Conservation (phyloP, 2,113 vertebrate species). For the Athene cunicularia region DNA sequence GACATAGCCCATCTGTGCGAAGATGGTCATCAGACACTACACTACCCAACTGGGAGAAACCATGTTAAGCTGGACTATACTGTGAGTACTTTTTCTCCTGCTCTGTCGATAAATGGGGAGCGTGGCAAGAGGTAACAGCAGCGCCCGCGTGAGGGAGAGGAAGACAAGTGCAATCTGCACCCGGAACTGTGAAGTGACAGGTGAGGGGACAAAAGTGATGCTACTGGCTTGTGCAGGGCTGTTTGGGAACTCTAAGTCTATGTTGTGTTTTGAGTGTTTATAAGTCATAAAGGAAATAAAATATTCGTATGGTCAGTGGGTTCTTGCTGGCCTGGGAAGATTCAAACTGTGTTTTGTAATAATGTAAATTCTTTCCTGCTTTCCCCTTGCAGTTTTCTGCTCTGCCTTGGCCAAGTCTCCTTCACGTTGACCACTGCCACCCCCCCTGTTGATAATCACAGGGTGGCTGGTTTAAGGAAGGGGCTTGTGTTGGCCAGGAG, state of each 20-base stretch:
- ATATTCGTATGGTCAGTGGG: not conserved
- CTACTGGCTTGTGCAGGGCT: not conserved
- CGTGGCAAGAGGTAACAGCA: fast-evolving
- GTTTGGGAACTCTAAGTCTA: not conserved
- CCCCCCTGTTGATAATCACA: not conserved
- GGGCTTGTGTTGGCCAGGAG: not conserved
- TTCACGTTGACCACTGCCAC: fast-evolving
- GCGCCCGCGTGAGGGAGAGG: not conserved
- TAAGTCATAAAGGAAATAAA: conserved; percentile 43
- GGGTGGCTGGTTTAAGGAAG: no score
- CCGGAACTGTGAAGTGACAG: not conserved
- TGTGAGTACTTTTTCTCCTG: conserved; percentile 11
- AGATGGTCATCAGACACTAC: conserved; percentile 16
- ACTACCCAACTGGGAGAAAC: not conserved
- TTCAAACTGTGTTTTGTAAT: not conserved
- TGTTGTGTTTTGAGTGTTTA: not conserved
- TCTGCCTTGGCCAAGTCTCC: not conserved
- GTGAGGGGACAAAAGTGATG: not conserved
- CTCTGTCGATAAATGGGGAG: fast-evolving
- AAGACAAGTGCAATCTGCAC: not conserved
- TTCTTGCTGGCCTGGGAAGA: not conserved
- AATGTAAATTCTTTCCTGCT: no score
- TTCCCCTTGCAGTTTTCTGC: no score
- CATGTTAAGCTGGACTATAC: not conserved
- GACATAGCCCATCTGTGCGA: not conserved